Conservation (phyloP, 64 coral and sea anemone species). For the Porites lutea region DNA sequence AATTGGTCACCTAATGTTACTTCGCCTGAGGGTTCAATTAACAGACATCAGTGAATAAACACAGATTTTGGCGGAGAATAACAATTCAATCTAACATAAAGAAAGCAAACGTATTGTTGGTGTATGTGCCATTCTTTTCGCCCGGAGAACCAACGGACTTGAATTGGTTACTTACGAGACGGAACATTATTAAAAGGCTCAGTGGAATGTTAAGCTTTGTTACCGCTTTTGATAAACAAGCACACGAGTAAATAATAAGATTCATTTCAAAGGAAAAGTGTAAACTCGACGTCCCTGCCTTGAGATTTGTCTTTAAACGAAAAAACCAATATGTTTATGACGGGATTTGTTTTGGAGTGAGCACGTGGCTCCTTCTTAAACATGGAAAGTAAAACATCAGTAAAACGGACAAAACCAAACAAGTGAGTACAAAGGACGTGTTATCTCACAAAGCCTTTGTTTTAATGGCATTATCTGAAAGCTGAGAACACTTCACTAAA, state of each 20-base stretch:
- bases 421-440: conserved; percentile 26
- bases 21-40: conserved; percentile 49
- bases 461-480: not conserved
- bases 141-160: not conserved
- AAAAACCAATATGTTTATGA: not conserved
- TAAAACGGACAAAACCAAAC: conserved; percentile 3
- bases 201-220: conserved; percentile 47
- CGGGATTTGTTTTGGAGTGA: not conserved
- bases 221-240: conserved; percentile 23
- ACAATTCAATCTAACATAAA: conserved; percentile 39
- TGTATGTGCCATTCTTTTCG: conserved; percentile 16
- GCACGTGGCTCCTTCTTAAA: not conserved
- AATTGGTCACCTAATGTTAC: conserved; percentile 42
- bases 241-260: conserved; percentile 1
- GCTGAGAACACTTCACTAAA: conserved; percentile 20
- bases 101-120: conserved; percentile 37
- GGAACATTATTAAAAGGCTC: conserved; percentile 25
- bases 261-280: not conserved
- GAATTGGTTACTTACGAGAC: conserved; percentile 36
- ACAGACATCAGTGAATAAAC: conserved; percentile 46
- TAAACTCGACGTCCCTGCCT: not conserved
- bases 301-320: too few species aligned
- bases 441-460: conserved; percentile 31
- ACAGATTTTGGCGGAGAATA: conserved; percentile 22
- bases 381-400: not conserved